phyloP scores from a whole-genome alignment of 2,888 invertebrate species.

The Drepana falcataria region DNA sequence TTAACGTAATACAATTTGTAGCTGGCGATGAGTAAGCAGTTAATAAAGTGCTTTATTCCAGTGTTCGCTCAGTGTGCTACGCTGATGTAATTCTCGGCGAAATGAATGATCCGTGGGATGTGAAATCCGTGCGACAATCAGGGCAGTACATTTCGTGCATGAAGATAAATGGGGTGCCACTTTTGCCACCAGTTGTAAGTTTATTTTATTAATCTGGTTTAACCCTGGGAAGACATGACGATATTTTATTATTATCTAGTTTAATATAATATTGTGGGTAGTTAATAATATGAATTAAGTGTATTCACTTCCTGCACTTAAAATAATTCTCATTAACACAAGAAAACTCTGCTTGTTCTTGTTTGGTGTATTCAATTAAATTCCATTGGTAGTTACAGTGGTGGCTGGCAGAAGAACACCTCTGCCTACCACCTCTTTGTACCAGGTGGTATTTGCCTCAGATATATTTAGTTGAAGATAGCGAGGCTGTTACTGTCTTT shows the following conservation, averaged over 20 bases:
- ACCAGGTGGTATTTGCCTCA: too few relatives aligned
- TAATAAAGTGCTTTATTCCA: conserved; percentile 3
- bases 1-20: conserved; percentile 16
- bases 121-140: conserved; percentile 59
- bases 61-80: conserved; percentile 6
- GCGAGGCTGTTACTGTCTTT: too few relatives aligned
- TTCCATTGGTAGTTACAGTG: neutral
- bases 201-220: conserved; percentile 2
- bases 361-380: too few relatives aligned
- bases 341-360: too few relatives aligned
- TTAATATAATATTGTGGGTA: too few relatives aligned
- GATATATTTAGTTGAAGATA: too few relatives aligned
- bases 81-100: conserved; percentile 23
- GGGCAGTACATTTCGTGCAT: conserved; percentile 82
- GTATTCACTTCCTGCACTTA: too few relatives aligned
- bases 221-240: too few relatives aligned
- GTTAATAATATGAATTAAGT: too few relatives aligned
- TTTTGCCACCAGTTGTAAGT: conserved; percentile 87
- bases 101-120: conserved; percentile 74
- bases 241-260: too few relatives aligned
- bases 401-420: neutral
- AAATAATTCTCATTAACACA: too few relatives aligned
- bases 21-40: conserved; percentile 8
- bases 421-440: conserved; percentile 4
- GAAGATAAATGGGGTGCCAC: conserved; percentile 84